phyloP scores from a whole-genome alignment of 2,113 vertebrate genomes.

The Ginglymostoma cirratum region DNA sequence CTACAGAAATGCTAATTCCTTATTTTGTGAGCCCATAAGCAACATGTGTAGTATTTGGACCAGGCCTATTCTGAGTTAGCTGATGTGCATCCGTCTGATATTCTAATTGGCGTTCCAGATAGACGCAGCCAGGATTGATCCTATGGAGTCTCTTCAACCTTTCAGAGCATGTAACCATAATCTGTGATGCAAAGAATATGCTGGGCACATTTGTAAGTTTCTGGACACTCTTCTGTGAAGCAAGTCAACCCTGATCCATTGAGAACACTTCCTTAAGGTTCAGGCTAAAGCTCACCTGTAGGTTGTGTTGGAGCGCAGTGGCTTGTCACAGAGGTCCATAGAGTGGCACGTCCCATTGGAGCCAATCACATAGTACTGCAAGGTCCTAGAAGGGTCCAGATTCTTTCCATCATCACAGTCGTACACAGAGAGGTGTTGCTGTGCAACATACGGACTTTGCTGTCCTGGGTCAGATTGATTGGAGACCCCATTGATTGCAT shows the following conservation, averaged over 20 bases:
- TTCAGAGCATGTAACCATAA: not conserved
- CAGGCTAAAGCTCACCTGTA: conserved; percentile 15
- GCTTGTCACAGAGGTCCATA: not conserved
- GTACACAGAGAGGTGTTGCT: not conserved
- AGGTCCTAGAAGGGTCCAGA: no score
- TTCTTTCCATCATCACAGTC: not conserved
- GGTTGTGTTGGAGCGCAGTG: not conserved
- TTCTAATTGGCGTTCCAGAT: not conserved
- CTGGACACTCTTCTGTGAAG: not conserved
- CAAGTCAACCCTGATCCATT: not conserved
- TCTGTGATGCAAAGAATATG: no score
- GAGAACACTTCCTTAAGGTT: not conserved
- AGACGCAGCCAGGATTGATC: not conserved
- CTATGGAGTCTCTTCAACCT: not conserved
- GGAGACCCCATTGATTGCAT: not conserved
- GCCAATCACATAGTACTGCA: not conserved
- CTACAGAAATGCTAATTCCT: not conserved
- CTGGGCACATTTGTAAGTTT: not conserved
- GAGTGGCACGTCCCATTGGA: not conserved
- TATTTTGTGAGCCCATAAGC: not conserved
- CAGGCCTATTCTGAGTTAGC: not conserved
- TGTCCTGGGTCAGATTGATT: not conserved
- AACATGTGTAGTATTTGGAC: not conserved
- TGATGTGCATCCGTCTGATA: not conserved
- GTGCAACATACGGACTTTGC: not conserved